Evolutionary conservation across 2,888 invertebrate species (phyloP).

Genomic region (Desoria tigrina): DNA sequence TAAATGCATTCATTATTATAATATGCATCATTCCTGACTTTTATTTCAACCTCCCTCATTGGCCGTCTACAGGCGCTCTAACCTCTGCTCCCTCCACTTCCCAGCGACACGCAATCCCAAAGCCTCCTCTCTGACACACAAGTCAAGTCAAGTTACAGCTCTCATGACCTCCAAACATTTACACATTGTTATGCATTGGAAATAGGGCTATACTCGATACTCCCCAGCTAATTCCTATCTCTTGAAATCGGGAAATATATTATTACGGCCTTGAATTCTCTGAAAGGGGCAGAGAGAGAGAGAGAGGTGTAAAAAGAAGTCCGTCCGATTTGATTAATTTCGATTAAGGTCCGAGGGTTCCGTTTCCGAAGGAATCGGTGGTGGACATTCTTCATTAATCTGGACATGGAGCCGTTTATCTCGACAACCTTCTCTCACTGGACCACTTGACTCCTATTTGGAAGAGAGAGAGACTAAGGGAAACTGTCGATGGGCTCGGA

Average conservation of each 20-base stretch:
- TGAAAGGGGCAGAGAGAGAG: no score
- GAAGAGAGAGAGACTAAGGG: conserved; percentile 38
- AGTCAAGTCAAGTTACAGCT: no score
- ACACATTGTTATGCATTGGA: no score
- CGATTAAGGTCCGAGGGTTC: conserved; percentile 45
- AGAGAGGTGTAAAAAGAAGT: conserved; percentile 24
- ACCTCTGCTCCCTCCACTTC: no score
- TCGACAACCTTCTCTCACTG: conserved; percentile 50
- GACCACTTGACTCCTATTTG: conserved; percentile 47
- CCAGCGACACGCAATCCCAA: no score
- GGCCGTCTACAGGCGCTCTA: no score
- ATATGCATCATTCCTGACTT: conserved; percentile 20
- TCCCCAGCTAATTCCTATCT: no score
- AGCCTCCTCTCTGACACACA: no score
- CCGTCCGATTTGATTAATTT: conserved; percentile 52
- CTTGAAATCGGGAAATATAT: no score
- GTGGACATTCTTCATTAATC: conserved; percentile 54
- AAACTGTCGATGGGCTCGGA: conserved; percentile 51
- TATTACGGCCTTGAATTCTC: no score
- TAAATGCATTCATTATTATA: conserved; percentile 25
- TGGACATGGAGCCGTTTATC: conserved; percentile 52
- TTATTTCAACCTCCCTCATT: neutral
- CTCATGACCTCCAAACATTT: no score
- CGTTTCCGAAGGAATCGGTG: conserved; percentile 43
- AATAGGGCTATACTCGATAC: no score